Evolutionary conservation across 2,113 vertebrate genomes (phyloP).

Genomic region (Tachysurus vachellii): DNA sequence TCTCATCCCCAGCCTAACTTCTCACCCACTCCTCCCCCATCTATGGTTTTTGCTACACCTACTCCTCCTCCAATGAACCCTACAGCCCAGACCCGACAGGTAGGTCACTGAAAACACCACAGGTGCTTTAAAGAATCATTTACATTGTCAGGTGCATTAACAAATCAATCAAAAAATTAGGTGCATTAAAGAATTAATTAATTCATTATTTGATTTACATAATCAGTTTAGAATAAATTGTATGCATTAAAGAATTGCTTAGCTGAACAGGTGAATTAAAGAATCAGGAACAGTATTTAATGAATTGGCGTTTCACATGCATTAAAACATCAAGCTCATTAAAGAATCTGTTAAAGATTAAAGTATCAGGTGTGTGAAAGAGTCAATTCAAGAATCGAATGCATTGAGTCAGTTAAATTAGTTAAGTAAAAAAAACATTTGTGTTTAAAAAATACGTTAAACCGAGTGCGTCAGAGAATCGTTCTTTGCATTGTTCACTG

Average conservation of each 20-base stretch:
- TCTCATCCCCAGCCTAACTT: conserved; percentile 80
- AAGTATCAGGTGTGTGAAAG: neutral
- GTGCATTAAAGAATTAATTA: neutral
- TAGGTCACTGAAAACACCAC: conserved; percentile 62
- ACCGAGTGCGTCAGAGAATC: neutral
- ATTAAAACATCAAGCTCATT: neutral
- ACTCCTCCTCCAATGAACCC: conserved; percentile 97
- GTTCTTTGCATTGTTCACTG: neutral
- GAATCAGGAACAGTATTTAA: neutral
- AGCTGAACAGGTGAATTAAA: no score
- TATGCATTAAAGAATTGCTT: neutral
- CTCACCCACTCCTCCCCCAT: conserved; percentile 83
- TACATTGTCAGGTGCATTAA: neutral
- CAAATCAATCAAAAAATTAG: neutral
- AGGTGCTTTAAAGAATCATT: neutral
- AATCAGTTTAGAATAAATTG: no score
- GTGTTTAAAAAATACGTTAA: neutral
- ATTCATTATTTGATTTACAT: no score
- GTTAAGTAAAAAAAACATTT: neutral
- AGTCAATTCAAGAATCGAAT: neutral
- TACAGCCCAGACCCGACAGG: conserved; percentile 89
- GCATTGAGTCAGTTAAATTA: neutral
- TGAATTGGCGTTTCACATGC: neutral
- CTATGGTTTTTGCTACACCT: conserved; percentile 87
- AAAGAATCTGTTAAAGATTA: neutral